Evolutionary conservation across 1,140 invertebrate genomes (phyloP).

Genomic region (Polyergus mexicanus): DNA sequence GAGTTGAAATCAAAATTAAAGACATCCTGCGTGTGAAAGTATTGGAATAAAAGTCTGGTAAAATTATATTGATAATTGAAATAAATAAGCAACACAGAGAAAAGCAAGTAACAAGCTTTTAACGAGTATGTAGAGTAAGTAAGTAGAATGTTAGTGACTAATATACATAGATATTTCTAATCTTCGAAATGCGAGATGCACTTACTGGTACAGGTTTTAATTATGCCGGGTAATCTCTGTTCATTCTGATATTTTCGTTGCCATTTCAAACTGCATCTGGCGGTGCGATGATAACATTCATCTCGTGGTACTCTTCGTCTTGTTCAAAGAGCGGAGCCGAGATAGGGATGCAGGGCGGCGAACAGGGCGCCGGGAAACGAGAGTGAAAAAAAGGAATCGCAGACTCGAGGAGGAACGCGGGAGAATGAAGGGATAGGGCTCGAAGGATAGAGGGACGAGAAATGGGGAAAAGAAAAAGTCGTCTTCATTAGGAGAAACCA

Average conservation of each 20-base stretch:
- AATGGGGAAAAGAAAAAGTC: constrained; percentile 75
- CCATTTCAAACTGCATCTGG: constrained; percentile 70
- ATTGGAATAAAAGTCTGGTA: neutral
- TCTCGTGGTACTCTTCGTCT: constrained; percentile 46
- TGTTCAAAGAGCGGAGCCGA: constrained; percentile 61
- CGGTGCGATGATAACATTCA: constrained; percentile 74
- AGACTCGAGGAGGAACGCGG: neutral
- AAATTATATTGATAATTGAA: neutral
- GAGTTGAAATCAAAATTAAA: neutral
- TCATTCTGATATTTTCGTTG: constrained; percentile 60
- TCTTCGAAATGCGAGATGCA: constrained; percentile 54
- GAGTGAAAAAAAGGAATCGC: constrained; percentile 33
- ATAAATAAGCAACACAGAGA: neutral
- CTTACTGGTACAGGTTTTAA: constrained; percentile 69
- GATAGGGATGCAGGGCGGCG: neutral
- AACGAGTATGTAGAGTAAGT: too few species aligned
- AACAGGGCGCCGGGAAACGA: neutral
- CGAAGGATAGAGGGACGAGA: constrained; percentile 30
- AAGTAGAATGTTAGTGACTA: too few species aligned
- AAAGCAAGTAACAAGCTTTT: too few species aligned
- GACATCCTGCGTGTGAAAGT: neutral
- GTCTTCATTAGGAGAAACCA: constrained; percentile 79
- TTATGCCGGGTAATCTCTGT: constrained; percentile 69
- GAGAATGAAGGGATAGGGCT: neutral
- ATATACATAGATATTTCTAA: constrained; percentile 30